phyloP scores from a whole-genome alignment of 2,888 invertebrate genomes.

The Euplagia quadripunctaria region DNA sequence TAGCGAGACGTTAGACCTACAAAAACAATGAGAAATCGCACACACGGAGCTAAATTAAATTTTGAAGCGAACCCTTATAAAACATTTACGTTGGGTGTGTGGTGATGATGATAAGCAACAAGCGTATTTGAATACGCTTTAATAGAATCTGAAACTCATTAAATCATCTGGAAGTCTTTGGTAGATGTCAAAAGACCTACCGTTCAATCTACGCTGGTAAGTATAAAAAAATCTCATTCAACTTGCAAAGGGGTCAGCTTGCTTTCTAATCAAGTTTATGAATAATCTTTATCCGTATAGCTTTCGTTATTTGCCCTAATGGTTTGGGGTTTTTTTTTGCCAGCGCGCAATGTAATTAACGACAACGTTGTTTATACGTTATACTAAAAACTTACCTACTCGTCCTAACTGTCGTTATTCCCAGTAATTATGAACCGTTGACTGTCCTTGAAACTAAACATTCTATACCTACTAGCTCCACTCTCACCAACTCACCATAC shows the following conservation, averaged over 20 bases:
- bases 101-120: constrained; percentile 23
- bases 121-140: constrained; percentile 6
- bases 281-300: no score
- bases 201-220: background rate
- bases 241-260: background rate
- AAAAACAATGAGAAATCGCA: constrained; percentile 68
- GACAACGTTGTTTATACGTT: no score
- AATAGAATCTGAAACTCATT: background rate
- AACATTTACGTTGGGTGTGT: constrained; percentile 62
- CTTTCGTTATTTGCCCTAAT: no score
- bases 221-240: background rate
- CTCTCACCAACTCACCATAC: no score
- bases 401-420: no score
- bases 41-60: constrained; percentile 71
- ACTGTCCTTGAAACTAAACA: no score
- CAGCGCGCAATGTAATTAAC: no score
- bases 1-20: constrained; percentile 56
- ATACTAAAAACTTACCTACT: no score
- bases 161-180: background rate
- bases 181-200: background rate
- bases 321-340: no score
- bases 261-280: no score
- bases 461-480: no score
- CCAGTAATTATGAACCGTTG: no score
- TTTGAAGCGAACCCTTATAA: constrained; percentile 75